These are phyloP conservation scores for Hemitrygon akajei DNA, from an alignment of 2,797 vertebrate species.

Conservation along the genomic window DNA sequence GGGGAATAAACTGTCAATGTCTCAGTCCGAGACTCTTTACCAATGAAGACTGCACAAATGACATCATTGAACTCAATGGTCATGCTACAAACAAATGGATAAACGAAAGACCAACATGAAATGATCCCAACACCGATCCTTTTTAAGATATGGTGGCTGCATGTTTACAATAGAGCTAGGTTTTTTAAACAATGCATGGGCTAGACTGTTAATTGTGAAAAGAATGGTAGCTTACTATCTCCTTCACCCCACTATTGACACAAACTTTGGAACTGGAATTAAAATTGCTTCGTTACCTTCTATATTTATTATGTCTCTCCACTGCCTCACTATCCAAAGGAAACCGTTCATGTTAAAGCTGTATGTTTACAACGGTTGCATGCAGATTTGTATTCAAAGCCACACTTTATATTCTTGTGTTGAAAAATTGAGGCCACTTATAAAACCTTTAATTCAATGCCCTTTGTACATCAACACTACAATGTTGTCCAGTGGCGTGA, in stretches of 20 bases:
- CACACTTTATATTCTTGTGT: neutral
- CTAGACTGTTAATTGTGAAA: neutral
- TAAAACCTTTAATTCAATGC: neutral
- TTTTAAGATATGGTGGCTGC: neutral
- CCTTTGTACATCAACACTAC: neutral
- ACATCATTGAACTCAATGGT: no score
- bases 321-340: neutral
- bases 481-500: neutral
- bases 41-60: no score
- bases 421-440: constrained; percentile 1
- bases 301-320: no score
- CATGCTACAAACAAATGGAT: neutral
- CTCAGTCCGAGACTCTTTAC: no score
- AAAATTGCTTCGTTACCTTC: neutral
- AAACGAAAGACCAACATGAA: neutral
- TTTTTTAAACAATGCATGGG: neutral
- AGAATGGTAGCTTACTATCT: neutral
- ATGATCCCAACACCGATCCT: neutral
- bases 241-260: neutral
- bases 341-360: neutral
- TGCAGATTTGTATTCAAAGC: neutral
- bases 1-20: no score
- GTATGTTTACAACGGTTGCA: neutral
- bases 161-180: neutral
- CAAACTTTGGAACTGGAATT: neutral